A percentile compares a stretch with the other conserved stretches of the same genome.
Conservation (phyloP, 2,113 vertebrate genomes). For the Coregonus clupeaformis region DNA sequence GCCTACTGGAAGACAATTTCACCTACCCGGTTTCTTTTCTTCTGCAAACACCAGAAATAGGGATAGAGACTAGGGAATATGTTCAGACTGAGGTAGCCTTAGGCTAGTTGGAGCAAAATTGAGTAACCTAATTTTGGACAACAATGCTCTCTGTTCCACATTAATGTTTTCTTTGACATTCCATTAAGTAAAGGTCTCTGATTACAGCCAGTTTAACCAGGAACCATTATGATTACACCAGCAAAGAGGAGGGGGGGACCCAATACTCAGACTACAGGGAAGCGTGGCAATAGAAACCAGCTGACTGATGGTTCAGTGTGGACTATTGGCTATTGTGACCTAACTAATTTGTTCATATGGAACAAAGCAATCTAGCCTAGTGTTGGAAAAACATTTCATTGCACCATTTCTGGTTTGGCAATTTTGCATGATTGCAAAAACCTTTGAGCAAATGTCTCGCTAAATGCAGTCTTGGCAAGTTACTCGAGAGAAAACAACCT, state of each 20-base stretch:
- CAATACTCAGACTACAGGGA: not conserved
- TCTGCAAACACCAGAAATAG: not conserved
- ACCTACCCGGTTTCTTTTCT: too few relatives aligned
- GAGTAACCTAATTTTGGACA: not conserved
- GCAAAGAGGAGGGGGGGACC: not conserved
- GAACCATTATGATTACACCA: not conserved
- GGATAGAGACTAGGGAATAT: not conserved
- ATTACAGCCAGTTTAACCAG: not conserved
- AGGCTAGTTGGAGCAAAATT: not conserved
- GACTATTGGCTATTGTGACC: not conserved
- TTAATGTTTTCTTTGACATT: not conserved
- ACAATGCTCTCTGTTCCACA: not conserved
- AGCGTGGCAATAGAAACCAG: not conserved
- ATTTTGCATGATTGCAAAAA: not conserved
- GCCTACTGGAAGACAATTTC: too few relatives aligned
- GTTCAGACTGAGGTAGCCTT: not conserved
- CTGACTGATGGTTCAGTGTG: not conserved
- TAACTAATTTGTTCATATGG: not conserved
- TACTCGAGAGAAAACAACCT: not conserved
- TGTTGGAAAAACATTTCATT: too few relatives aligned
- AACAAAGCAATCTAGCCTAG: too few relatives aligned
- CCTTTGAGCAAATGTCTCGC: not conserved
- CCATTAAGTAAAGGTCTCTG: not conserved
- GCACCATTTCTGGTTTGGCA: not conserved
- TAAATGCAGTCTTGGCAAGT: not conserved